Base-by-base conservation (phyloP, 2,888 invertebrate species). In the Notodonta dromedarius region DNA sequence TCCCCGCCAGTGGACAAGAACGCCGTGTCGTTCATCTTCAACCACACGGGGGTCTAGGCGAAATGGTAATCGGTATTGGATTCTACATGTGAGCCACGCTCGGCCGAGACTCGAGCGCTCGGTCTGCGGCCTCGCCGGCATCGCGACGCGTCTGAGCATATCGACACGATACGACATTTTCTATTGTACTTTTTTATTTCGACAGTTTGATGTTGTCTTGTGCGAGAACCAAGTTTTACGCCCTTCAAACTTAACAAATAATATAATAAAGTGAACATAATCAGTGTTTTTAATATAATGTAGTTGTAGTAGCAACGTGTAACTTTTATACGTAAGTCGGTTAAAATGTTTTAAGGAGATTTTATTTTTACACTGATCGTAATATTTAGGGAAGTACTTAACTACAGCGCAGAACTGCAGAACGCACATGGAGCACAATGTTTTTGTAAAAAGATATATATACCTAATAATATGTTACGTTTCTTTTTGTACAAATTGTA, bases 1-100 rank as follows among this genome's bases (percentile, higher is more conserved):
- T 94, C 94, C 57, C 94, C 89, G 63, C 94, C 94, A 0, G 88
- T 90, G 46, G 94, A 94, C 66, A 93, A 93, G 76, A 91, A 92
- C 64, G 92, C 91, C 5, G 94, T 94, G 13, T 94, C 94, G 9
- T 94, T 94, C 76, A 95, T 95, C 63, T 95, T 95, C 89, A 96
- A 96, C 82, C 96, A 96, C 85, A 96, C 96, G n/a, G 96, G 96
- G 55, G 96, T 96, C 71, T 96, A 58, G 58, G 62, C 56, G 60
- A 63, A 42, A 59, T 64, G 56, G 72, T 77, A 78, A 74, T 78
- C 73, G 71, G 83, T 81, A 83, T 77, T 75, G 72, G 71, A 68
- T 65, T 66, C 74, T 65, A 70, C 40, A 46, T 58, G 46, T 58
- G 42, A 51, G 53, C 51, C 39, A 8, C 14, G 39, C n/a, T 39